These are phyloP conservation scores for Staurois parvus DNA, from an alignment of 2,797 vertebrate species.

Conservation along the genomic window DNA sequence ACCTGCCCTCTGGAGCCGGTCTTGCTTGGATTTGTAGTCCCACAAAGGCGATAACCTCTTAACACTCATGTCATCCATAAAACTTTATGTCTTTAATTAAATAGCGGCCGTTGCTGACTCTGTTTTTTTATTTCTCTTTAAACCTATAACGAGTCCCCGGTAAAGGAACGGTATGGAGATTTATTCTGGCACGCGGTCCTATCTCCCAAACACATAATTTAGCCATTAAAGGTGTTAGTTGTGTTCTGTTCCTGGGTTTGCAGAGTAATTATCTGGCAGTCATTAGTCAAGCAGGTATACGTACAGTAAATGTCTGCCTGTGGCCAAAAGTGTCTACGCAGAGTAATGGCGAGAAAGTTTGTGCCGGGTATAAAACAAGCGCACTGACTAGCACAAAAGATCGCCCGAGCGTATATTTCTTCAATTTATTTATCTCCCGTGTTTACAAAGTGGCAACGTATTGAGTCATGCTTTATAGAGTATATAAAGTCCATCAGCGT, in stretches of 20 bases:
- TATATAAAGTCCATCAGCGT: too few species aligned
- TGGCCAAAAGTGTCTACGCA: background rate
- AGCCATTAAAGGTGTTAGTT: slow-evolving; percentile 40
- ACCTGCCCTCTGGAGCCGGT: background rate
- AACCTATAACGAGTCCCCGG: background rate
- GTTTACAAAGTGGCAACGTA: too few species aligned
- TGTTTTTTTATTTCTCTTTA: background rate
- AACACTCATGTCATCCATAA: background rate
- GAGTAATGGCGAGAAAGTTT: slow-evolving; percentile 15
- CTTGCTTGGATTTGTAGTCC: background rate
- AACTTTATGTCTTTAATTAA: background rate
- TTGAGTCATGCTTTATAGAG: too few species aligned
- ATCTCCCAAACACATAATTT: slow-evolving; percentile 11
- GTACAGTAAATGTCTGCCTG: slow-evolving; percentile 11
- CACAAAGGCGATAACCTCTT: background rate
- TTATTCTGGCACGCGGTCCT: slow-evolving; percentile 7
- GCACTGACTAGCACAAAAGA: background rate
- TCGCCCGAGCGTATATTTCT: too few species aligned
- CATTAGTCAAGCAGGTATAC: slow-evolving; percentile 44
- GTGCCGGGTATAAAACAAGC: background rate
- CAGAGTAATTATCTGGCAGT: slow-evolving; percentile 40
- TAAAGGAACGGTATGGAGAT: background rate
- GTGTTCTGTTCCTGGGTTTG: slow-evolving; percentile 36
- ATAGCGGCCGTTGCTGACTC: background rate
- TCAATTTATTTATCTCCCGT: too few species aligned